Base-by-base conservation (phyloP, 2,888 invertebrate genomes). In the Strigamia transsilvanica region DNA sequence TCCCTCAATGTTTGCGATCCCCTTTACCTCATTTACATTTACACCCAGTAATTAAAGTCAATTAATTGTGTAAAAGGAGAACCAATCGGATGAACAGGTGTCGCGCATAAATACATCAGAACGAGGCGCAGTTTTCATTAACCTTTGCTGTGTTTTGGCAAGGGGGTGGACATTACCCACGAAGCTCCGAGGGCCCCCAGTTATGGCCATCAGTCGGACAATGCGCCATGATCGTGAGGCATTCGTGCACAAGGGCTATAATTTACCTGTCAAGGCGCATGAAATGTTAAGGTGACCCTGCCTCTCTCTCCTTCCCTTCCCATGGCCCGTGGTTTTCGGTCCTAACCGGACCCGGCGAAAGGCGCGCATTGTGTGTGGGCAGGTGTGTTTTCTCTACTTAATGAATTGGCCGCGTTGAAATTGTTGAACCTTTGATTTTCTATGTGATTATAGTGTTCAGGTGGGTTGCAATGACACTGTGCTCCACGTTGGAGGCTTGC, bases 211-310 rank as follows among this genome's bases (percentile, higher is more conserved):
- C 81, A 81, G 73, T 73, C 73, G 61, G 81, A 81, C 81, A 81
- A 81, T 34, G 81, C 66, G 51, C 42, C 66, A 34, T 34, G 66
- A 81, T 66, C 81, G 81, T 81, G 81, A 81, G 38, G 42, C 66
- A 27, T 32, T 38, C 61, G 66, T 46, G 81, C 66, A 38, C 66
- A 38, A 32, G 81, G 32, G 27, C 73, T 81, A 81, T 81, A 81
- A 81, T 81, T 81, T 81, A 38, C 42, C 81, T 81, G 81, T 81
- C 81, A 81, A 32, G 66, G 61, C 32, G 66, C 66, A 81, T 81
- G 81, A 81, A 66, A 81, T 81, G 81, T 81, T 81, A 81, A 81
- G 81, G 42, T 81, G 81, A 81, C 81, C 81, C 81, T 56, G 66
- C 81, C 79, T 79, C 79, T 79, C 73, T 73, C 41, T 79, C 79